Percentiles rank a stretch among this genome's conserved stretches.
Evolutionary conservation across 2,888 invertebrate species (phyloP).

Genomic region (Andrena minutula): DNA sequence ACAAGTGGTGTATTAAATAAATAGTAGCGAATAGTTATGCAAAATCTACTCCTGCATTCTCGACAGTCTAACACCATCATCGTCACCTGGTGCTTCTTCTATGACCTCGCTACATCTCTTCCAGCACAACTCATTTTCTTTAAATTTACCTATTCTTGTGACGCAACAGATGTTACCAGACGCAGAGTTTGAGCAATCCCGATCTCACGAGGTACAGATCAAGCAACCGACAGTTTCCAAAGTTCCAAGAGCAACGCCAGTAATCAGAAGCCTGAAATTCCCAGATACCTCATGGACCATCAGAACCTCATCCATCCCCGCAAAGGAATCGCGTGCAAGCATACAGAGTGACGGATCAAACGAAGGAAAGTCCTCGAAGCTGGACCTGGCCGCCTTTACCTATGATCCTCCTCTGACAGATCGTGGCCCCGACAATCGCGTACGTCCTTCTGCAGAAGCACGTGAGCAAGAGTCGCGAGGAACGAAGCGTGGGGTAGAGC

Average conservation of each 20-base stretch:
- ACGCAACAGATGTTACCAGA: not conserved
- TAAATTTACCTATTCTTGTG: not conserved
- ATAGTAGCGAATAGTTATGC: too few relatives aligned
- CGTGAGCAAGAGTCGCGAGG: slow-evolving; percentile 19
- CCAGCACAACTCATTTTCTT: not conserved
- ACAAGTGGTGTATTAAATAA: too few relatives aligned
- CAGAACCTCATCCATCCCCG: not conserved
- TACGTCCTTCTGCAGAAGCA: slow-evolving; percentile 29
- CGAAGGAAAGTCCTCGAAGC: slow-evolving; percentile 7
- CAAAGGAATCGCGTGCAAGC: slow-evolving; percentile 12
- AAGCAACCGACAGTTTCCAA: not conserved
- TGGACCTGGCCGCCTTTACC: slow-evolving; percentile 22
- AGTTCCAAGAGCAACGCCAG: not conserved
- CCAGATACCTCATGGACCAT: not conserved
- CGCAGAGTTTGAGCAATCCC: not conserved
- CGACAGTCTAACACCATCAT: too few relatives aligned
- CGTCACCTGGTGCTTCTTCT: not conserved
- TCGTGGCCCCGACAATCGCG: not conserved
- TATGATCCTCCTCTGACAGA: not conserved
- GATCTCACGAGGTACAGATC: not conserved
- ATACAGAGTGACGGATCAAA: not conserved
- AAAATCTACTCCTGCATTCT: too few relatives aligned
- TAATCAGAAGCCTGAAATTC: not conserved
- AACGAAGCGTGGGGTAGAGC: slow-evolving; percentile 9
- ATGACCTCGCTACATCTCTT: not conserved